Evolutionary conservation across 1,140 invertebrate species (phyloP).

Genomic region (Neodiprion pinetum): DNA sequence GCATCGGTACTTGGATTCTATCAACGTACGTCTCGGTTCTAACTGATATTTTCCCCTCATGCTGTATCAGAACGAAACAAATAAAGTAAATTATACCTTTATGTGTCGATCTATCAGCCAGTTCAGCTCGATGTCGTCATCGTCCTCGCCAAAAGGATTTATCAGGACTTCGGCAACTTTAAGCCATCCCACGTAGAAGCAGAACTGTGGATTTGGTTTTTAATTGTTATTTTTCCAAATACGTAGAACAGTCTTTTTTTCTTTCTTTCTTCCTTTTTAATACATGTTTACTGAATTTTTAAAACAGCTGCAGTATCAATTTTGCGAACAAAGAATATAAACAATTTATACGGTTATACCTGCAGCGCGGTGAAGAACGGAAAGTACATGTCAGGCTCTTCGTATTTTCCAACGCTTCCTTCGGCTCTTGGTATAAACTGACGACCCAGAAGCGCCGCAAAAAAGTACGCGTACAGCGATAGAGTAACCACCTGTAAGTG

Average conservation of each 20-base stretch:
- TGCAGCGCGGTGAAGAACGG: slow-evolving; percentile 91
- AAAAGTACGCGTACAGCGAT: slow-evolving; percentile 90
- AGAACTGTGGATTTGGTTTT: slow-evolving; percentile 71
- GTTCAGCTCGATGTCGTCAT: slow-evolving; percentile 92
- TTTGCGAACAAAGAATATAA: not conserved
- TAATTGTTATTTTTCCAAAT: not conserved
- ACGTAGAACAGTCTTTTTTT: not conserved
- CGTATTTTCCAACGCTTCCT: slow-evolving; percentile 66
- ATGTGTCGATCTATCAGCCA: slow-evolving; percentile 90
- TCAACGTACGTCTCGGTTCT: too few relatives aligned
- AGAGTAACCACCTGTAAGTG: slow-evolving; percentile 86
- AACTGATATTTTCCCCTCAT: too few relatives aligned
- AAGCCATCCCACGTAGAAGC: slow-evolving; percentile 96
- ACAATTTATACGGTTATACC: slow-evolving; percentile 59
- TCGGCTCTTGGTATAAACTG: slow-evolving; percentile 73
- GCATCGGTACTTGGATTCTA: too few relatives aligned
- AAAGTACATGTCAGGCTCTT: slow-evolving; percentile 88
- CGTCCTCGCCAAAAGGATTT: slow-evolving; percentile 93
- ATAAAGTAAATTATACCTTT: slow-evolving; percentile 67
- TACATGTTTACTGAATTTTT: slow-evolving; percentile 14
- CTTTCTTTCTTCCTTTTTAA: not conserved
- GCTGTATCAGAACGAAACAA: too few relatives aligned
- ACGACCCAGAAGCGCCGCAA: slow-evolving; percentile 83
- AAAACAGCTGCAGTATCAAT: not conserved
- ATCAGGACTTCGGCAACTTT: slow-evolving; percentile 93